A percentile compares a stretch with the other conserved stretches of the same genome.
Evolutionary conservation across 2,113 vertebrate genomes (phyloP).

Genomic region (Lepus europaeus): DNA sequence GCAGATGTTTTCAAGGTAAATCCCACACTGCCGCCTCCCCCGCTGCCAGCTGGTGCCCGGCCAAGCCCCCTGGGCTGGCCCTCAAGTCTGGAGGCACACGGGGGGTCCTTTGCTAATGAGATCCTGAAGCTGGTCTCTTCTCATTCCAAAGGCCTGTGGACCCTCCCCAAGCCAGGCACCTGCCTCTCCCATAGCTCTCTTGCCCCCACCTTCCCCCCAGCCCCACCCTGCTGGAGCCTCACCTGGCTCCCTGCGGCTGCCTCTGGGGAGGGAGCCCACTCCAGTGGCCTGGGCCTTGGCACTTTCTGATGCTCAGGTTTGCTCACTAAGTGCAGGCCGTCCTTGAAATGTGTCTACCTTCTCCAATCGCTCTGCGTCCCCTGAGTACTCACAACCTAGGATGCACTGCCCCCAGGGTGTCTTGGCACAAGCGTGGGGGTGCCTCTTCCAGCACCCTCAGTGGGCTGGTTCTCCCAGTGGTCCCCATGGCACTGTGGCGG

Average conservation of each 20-base stretch:
- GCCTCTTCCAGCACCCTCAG: not conserved
- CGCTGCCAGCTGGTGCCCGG: too few species aligned
- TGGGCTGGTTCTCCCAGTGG: too few species aligned
- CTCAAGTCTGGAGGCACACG: not conserved
- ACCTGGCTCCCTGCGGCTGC: not conserved
- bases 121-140: not conserved
- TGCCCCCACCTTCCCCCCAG: not conserved
- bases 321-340: not conserved
- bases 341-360: not conserved
- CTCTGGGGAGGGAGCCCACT: not conserved
- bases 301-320: not conserved
- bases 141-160: not conserved
- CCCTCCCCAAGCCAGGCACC: not conserved
- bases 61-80: not conserved
- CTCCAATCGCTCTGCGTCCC: not conserved
- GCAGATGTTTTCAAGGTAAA: too few species aligned
- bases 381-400: too few species aligned
- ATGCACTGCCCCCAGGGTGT: not conserved
- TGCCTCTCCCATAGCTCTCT: too few species aligned
- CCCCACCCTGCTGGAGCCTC: not conserved
- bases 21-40: not conserved
- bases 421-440: not conserved
- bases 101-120: not conserved
- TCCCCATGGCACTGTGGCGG: too few species aligned
- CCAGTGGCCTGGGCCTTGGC: not conserved